Percentiles rank a stretch among this genome's conserved stretches.
Conservation (phyloP, 2,113 vertebrate genomes). For the Carassius gibelio region DNA sequence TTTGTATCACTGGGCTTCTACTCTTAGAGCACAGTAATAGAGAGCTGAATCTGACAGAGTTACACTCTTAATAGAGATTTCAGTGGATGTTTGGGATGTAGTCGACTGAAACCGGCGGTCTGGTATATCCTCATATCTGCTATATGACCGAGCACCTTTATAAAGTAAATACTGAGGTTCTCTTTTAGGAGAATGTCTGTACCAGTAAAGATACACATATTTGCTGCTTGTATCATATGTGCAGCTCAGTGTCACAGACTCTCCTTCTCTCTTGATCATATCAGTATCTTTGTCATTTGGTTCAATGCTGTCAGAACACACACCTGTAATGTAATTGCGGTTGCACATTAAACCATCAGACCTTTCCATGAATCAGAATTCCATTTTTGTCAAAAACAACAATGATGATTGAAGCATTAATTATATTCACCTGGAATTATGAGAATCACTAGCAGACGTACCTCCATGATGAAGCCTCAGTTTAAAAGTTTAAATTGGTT, state of each 20-base stretch:
- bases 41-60: too few relatives aligned
- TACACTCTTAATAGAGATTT: too few relatives aligned
- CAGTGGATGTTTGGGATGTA: background rate
- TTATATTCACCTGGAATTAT: constrained; percentile 4
- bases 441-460: too few relatives aligned
- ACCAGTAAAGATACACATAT: too few relatives aligned
- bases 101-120: background rate
- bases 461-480: background rate
- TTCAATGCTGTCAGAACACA: too few relatives aligned
- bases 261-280: background rate
- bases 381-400: background rate
- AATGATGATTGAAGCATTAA: background rate
- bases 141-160: background rate
- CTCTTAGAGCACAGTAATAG: too few relatives aligned
- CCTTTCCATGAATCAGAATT: too few relatives aligned
- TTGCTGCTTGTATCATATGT: background rate
- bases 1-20: background rate
- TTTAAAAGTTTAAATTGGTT: too few relatives aligned
- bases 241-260: constrained; percentile 24
- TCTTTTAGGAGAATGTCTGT: too few relatives aligned
- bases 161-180: background rate
- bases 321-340: too few relatives aligned
- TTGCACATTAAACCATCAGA: background rate
- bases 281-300: too few relatives aligned
- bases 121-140: accelerated